Base-by-base conservation (phyloP, 2,113 vertebrate species). In the Sturnus vulgaris region DNA sequence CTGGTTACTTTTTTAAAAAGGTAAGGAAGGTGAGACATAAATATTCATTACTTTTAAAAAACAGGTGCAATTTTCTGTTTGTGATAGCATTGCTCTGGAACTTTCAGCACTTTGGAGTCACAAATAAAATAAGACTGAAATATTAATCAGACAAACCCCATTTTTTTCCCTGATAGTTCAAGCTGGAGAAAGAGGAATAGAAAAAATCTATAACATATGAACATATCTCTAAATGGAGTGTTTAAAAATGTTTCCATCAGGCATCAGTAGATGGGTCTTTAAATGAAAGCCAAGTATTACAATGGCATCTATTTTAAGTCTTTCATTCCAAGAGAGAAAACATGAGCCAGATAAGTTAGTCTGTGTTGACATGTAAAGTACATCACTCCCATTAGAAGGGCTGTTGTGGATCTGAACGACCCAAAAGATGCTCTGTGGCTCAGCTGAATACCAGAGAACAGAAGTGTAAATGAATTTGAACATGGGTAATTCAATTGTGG, bases 221-320 rank as follows among this genome's bases (percentile, higher is more conserved):
- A 21, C 61, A 89, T 89, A 89, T 88, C 83, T 94, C 47, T 92
- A 82, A 92, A 93, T 89, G 28, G 85, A 90, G 69, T 95, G 83
- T 93, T 96, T 92, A 82, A 82, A 90, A 92, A 75, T 68, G 90
- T 96, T 97, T 95, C 94, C 75, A 96, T 85, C 82, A 86, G 90
- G 81, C 86, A 94, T 82, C 71, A 95, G 69, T 87, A 91, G 88
- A 96, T 83, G 86, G 59, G 47, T 95, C 90, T 91, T 94, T 69
- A 88, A 92, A 91, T 89, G 50, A 96, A 93, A 97, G 92, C 96
- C 94, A 97, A 95, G 64, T 73, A 87, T 92, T 80, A 93, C 81
- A 96, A 97, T 83, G 79, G 73, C 86, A 95, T 95, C 79, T 95
- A 78, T 95, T 95, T 94, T 96, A 92, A 94, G 69, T 84, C 87